A percentile compares a stretch with the other conserved stretches of the same genome.
These are phyloP conservation scores for Esox niger DNA, from an alignment of 2,113 vertebrate genomes.

Conservation along the genomic window DNA sequence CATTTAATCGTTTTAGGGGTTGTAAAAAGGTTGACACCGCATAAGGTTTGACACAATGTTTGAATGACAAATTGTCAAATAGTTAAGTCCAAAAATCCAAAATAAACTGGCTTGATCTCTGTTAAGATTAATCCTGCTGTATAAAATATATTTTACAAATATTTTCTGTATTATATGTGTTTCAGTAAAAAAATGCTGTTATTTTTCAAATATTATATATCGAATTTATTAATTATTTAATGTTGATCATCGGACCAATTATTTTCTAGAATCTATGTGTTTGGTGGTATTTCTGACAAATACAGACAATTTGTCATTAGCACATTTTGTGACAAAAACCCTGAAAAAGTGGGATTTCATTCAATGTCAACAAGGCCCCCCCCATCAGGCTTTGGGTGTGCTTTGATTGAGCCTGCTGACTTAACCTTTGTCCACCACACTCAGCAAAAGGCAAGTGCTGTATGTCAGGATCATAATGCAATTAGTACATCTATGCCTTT, in stretches of 20 bases:
- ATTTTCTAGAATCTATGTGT: slow-evolving; percentile 75
- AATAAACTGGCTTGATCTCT: too few species aligned
- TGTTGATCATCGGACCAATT: background rate
- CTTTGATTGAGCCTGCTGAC: slow-evolving; percentile 82
- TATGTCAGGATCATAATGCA: slow-evolving; percentile 89
- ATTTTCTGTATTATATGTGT: slow-evolving; percentile 49
- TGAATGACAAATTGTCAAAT: too few species aligned
- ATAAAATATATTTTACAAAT: too few species aligned
- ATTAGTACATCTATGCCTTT: slow-evolving; percentile 84
- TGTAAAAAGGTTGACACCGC: too few species aligned
- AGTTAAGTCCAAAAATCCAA: too few species aligned
- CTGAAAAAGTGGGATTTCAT: slow-evolving; percentile 53
- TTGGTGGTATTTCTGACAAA: slow-evolving; percentile 77
- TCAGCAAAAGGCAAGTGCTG: slow-evolving; percentile 83
- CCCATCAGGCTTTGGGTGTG: slow-evolving; percentile 59
- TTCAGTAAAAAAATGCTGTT: background rate
- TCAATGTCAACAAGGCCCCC: slow-evolving; percentile 55
- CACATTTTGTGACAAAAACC: slow-evolving; percentile 40
- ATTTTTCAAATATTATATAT: background rate
- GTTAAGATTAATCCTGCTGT: too few species aligned
- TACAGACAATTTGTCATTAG: slow-evolving; percentile 21
- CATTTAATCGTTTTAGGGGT: too few species aligned
- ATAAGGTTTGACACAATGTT: too few species aligned
- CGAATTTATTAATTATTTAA: background rate
- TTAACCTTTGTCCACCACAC: slow-evolving; percentile 87